Conservation (phyloP, 2,888 invertebrate species). For the Anarsia innoxiella region DNA sequence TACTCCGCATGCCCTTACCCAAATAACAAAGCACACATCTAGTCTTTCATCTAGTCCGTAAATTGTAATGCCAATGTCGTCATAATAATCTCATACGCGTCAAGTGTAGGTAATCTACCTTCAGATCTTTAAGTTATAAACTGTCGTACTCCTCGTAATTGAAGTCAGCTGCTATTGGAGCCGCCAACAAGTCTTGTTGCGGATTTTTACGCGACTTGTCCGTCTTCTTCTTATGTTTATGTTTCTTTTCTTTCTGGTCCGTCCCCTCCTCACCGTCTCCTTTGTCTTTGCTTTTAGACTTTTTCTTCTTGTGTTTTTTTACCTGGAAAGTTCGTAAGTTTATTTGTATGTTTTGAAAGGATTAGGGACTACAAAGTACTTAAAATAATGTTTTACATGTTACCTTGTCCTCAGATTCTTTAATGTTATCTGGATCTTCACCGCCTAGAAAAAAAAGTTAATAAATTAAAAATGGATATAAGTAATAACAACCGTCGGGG, state of each 20-base stretch:
- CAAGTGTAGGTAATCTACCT: too few relatives aligned
- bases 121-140: conserved; percentile 39
- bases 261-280: conserved; percentile 67
- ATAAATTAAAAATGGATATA: neutral
- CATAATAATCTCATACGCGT: too few relatives aligned
- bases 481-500: too few relatives aligned
- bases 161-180: conserved; percentile 31
- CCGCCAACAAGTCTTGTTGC: conserved; percentile 63
- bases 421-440: conserved; percentile 55
- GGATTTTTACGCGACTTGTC: conserved; percentile 55
- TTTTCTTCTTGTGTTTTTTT: conserved; percentile 74
- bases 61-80: neutral
- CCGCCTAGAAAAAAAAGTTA: conserved; percentile 39
- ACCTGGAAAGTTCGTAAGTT: conserved; percentile 31
- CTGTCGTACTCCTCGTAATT: conserved; percentile 61
- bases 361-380: too few relatives aligned
- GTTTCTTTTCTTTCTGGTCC: conserved; percentile 71
- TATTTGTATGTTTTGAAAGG: too few relatives aligned
- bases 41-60: too few relatives aligned
- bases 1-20: too few relatives aligned
- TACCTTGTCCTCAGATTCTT: conserved; percentile 53
- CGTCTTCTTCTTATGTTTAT: conserved; percentile 71
- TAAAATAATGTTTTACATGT: too few relatives aligned
- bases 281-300: conserved; percentile 70
- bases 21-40: neutral